These are phyloP conservation scores for Parasteatoda lunata DNA, from an alignment of 2,888 invertebrate species.

Conservation along the genomic window DNA sequence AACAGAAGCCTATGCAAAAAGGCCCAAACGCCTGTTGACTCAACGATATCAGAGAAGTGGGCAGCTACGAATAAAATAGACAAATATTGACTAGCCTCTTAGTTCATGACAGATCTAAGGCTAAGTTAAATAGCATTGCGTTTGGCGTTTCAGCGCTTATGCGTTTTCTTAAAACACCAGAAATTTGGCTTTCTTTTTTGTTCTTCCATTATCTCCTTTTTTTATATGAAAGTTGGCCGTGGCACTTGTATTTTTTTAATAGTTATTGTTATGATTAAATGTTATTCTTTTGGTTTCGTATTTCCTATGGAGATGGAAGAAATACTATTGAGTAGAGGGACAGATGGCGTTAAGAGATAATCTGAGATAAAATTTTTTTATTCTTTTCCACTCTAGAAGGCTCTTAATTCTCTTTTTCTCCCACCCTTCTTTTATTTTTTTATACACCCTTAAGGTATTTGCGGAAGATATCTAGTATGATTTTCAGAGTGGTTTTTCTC, in stretches of 20 bases:
- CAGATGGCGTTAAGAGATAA: conserved; percentile 53
- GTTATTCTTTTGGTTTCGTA: conserved; percentile 66
- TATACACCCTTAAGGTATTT: conserved; percentile 9
- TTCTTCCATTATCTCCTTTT: conserved; percentile 17
- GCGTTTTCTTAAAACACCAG: conserved; percentile 60
- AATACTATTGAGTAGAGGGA: conserved; percentile 26
- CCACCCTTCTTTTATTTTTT: neutral
- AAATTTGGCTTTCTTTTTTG: conserved; percentile 26
- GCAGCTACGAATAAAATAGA: conserved; percentile 65
- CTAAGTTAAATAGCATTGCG: conserved; percentile 67
- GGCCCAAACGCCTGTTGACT: conserved; percentile 52
- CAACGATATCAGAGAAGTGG: conserved; percentile 61
- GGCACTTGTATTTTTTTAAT: conserved; percentile 42
- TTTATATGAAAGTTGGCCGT: conserved; percentile 9
- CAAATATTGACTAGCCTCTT: conserved; percentile 68
- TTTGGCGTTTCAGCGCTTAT: conserved; percentile 54
- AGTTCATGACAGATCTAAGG: conserved; percentile 62
- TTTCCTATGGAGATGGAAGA: conserved; percentile 46
- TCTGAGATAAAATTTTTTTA: conserved; percentile 42
- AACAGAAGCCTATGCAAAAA: conserved; percentile 59
- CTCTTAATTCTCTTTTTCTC: neutral
- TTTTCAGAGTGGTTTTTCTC: conserved; percentile 1
- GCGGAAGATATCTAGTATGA: conserved; percentile 40
- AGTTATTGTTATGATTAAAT: conserved; percentile 60
- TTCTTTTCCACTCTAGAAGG: neutral